Percentiles rank a stretch among this genome's conserved stretches.
These are phyloP conservation scores for Nemotelus nigrinus DNA, from an alignment of 2,888 invertebrate genomes.

Conservation along the genomic window DNA sequence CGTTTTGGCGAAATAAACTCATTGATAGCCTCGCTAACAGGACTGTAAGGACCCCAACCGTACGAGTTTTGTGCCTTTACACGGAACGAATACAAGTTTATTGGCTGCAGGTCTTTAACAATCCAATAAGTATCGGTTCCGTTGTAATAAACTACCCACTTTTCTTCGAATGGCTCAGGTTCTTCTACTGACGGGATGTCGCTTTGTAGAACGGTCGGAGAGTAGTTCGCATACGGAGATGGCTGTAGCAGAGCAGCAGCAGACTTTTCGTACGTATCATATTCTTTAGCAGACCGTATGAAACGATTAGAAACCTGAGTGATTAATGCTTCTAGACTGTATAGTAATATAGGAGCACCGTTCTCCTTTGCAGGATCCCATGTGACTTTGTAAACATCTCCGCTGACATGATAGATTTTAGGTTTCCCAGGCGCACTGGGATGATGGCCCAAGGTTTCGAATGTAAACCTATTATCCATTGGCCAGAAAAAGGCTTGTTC, in stretches of 20 bases:
- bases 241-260: conserved; percentile 17
- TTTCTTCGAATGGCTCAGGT: conserved; percentile 65
- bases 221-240: conserved; percentile 62
- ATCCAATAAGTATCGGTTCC: conserved; percentile 87
- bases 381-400: conserved; percentile 78
- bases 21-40: conserved; percentile 69
- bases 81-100: conserved; percentile 75
- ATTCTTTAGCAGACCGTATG: conserved; percentile 51
- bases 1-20: conserved; percentile 61
- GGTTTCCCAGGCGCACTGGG: conserved; percentile 84
- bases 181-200: conserved; percentile 70
- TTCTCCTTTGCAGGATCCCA: conserved; percentile 84
- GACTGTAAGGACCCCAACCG: conserved; percentile 85
- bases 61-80: conserved; percentile 82
- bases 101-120: conserved; percentile 71
- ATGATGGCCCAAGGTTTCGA: conserved; percentile 80
- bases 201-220: conserved; percentile 51
- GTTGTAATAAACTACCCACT: conserved; percentile 77
- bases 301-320: conserved; percentile 54
- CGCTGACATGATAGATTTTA: conserved; percentile 76
- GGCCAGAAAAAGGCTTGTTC: conserved; percentile 77
- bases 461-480: conserved; percentile 74
- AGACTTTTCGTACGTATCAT: conserved; percentile 39
- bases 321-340: conserved; percentile 79
- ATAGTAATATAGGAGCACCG: conserved; percentile 78